These are phyloP conservation scores for Ryuthela nishihirai DNA, from an alignment of 2,888 invertebrate genomes.

Conservation along the genomic window DNA sequence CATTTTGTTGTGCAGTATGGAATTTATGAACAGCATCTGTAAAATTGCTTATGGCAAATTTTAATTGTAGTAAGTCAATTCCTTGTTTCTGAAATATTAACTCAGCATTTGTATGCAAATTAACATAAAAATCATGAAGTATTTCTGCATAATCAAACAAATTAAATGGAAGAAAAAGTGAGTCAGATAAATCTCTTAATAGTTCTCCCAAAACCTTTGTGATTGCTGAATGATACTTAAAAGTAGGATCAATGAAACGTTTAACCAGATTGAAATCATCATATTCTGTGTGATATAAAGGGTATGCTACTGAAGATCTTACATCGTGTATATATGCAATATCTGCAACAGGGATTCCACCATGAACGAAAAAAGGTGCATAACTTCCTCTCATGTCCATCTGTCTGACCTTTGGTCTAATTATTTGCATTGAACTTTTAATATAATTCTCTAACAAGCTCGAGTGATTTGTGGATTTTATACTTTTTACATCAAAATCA, in stretches of 20 bases:
- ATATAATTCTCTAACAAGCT: constrained; percentile 35
- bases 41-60: constrained; percentile 40
- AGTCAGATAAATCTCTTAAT: constrained; percentile 49
- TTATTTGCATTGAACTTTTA: constrained; percentile 29
- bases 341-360: constrained; percentile 43
- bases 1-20: constrained; percentile 39
- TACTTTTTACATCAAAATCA: constrained; percentile 12
- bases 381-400: constrained; percentile 41
- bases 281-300: constrained; percentile 53
- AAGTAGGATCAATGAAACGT: constrained; percentile 43
- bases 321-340: constrained; percentile 37
- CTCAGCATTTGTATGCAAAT: constrained; percentile 14
- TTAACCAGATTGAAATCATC: constrained; percentile 50
- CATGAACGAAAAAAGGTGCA: constrained; percentile 39
- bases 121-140: constrained; percentile 40
- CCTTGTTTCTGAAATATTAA: constrained; percentile 15
- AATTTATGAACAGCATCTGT: constrained; percentile 41
- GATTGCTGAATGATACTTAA: constrained; percentile 47
- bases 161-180: constrained; percentile 52
- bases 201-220: constrained; percentile 51
- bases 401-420: constrained; percentile 38
- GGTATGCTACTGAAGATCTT: constrained; percentile 46
- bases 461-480: background rate
- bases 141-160: constrained; percentile 47
- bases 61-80: constrained; percentile 26